Percentiles rank a stretch among this genome's conserved stretches.
Evolutionary conservation across 2,888 invertebrate genomes (phyloP).

Genomic region (Hyles lineata): DNA sequence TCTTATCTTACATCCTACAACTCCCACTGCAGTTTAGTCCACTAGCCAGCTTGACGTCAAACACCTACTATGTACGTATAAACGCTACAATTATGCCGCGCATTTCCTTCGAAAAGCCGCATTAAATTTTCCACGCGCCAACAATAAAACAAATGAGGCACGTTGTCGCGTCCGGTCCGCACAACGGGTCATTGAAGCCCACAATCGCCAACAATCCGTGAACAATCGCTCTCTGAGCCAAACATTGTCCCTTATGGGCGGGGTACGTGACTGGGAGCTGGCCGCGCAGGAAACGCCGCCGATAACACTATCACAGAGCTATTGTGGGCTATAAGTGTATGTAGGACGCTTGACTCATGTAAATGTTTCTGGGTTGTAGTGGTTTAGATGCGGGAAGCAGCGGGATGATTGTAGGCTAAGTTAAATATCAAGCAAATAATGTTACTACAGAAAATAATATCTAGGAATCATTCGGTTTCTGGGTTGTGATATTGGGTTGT

Average conservation of each 20-base stretch:
- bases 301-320: constrained; percentile 58
- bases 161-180: constrained; percentile 55
- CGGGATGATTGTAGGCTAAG: background rate
- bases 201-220: constrained; percentile 41
- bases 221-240: constrained; percentile 46
- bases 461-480: no score
- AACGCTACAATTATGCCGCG: background rate
- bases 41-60: no score
- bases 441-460: no score
- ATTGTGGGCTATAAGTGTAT: constrained; percentile 41
- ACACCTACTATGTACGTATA: background rate
- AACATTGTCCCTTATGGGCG: constrained; percentile 56
- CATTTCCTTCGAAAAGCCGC: constrained; percentile 20
- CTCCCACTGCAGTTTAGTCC: no score
- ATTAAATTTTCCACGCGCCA: constrained; percentile 38
- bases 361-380: background rate
- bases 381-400: background rate
- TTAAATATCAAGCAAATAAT: background rate
- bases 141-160: constrained; percentile 54
- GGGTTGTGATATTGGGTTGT: no score
- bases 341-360: constrained; percentile 37
- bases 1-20: no score
- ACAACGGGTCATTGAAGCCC: constrained; percentile 53
- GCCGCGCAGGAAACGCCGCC: constrained; percentile 55
- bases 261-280: constrained; percentile 59